phyloP scores from a whole-genome alignment of 2,888 invertebrate species.

The Epiblema foenella region DNA sequence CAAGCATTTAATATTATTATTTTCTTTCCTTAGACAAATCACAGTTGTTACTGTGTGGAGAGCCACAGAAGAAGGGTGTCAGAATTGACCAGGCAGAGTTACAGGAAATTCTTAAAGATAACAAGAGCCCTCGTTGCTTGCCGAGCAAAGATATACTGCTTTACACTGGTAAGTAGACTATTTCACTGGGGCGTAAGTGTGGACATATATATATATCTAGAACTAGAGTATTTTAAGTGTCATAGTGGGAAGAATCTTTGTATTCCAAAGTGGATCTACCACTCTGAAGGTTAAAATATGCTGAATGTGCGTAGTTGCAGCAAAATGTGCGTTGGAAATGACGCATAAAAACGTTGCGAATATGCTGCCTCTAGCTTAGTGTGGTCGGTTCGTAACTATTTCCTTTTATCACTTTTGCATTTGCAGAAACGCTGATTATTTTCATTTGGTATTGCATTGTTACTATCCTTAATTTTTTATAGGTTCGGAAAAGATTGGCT shows the following conservation, averaged over 20 bases:
- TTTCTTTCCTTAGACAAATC: slow-evolving; percentile 85
- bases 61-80: slow-evolving; percentile 84
- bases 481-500: slow-evolving; percentile 87
- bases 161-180: slow-evolving; percentile 82
- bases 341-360: no score
- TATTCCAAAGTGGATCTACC: no score
- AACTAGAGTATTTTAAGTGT: background rate
- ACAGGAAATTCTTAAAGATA: slow-evolving; percentile 79
- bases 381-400: background rate
- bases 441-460: background rate
- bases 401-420: background rate
- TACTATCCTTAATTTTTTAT: slow-evolving; percentile 42
- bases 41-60: slow-evolving; percentile 88
- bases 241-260: background rate
- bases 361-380: no score
- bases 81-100: slow-evolving; percentile 80
- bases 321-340: no score
- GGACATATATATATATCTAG: background rate
- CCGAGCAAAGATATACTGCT: slow-evolving; percentile 88
- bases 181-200: background rate
- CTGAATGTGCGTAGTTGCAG: no score
- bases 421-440: background rate
- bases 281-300: no score
- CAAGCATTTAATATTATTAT: background rate
- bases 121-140: slow-evolving; percentile 87